Conservation (phyloP, 2,113 vertebrate species). For the Climacteris rufus region DNA sequence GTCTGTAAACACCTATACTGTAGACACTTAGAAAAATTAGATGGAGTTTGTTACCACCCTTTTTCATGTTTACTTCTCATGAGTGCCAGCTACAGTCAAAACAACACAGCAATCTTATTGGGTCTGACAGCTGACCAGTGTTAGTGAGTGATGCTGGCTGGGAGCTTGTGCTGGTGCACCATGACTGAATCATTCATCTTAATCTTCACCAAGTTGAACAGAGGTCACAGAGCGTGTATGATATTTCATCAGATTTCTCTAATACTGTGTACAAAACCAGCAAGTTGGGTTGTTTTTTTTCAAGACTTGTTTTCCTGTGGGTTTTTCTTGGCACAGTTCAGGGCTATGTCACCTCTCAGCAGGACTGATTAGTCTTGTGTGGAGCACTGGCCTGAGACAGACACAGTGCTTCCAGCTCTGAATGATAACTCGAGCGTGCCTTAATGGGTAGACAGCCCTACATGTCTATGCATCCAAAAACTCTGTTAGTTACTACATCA, state of each 20-base stretch:
- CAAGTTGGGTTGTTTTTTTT: neutral
- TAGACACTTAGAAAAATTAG: neutral
- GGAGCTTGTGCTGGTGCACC: neutral
- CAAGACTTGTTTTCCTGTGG: neutral
- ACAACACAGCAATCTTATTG: neutral
- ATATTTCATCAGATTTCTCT: neutral
- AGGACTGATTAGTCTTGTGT: accelerated
- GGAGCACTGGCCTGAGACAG: neutral
- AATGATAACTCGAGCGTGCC: neutral
- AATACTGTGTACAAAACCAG: neutral
- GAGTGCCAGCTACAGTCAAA: neutral
- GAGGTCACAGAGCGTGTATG: neutral
- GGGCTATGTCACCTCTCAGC: neutral
- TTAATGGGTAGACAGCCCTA: neutral
- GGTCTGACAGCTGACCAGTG: neutral
- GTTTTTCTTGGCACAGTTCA: neutral
- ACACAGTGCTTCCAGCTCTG: neutral
- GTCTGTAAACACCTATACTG: neutral
- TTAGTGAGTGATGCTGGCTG: neutral
- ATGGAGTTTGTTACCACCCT: neutral
- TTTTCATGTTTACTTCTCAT: neutral
- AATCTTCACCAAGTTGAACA: neutral
- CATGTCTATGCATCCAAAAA: neutral
- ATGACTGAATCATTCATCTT: neutral
- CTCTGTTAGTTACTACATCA: neutral